Conservation (phyloP, 1,140 invertebrate genomes). For the Gonatopus flavifemur region DNA sequence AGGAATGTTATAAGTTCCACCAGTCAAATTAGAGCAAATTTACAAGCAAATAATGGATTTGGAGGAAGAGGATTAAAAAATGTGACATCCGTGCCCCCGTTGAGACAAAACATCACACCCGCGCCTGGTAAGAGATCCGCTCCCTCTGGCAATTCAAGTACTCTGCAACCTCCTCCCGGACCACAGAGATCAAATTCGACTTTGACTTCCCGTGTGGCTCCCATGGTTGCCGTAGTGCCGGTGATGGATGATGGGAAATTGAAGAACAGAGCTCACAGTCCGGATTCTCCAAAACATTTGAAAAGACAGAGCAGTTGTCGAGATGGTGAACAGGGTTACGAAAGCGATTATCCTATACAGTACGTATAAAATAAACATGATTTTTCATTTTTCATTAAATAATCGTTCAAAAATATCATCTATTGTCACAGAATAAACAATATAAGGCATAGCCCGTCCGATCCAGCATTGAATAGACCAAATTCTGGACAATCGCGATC, state of each 20-base stretch:
- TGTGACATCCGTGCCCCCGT: constrained; percentile 48
- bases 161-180: constrained; percentile 27
- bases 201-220: constrained; percentile 47
- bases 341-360: constrained; percentile 56
- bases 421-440: constrained; percentile 51
- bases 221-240: constrained; percentile 54
- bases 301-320: constrained; percentile 49
- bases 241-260: constrained; percentile 55
- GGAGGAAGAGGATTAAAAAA: constrained; percentile 43
- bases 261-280: constrained; percentile 49
- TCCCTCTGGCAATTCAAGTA: constrained; percentile 4
- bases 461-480: constrained; percentile 58
- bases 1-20: constrained; percentile 48
- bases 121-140: constrained; percentile 43
- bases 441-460: constrained; percentile 63
- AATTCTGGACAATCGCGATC: constrained; percentile 50
- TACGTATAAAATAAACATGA: constrained; percentile 37
- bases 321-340: constrained; percentile 47
- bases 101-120: constrained; percentile 50
- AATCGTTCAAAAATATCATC: background rate
- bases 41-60: constrained; percentile 46
- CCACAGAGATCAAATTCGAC: constrained; percentile 53
- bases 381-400: constrained; percentile 1
- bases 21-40: constrained; percentile 52
- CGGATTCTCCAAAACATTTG: constrained; percentile 49